Percentiles rank a stretch among this genome's conserved stretches.
phyloP scores from a whole-genome alignment of 1,140 invertebrate species.

The Akabosia matsudoensis region DNA sequence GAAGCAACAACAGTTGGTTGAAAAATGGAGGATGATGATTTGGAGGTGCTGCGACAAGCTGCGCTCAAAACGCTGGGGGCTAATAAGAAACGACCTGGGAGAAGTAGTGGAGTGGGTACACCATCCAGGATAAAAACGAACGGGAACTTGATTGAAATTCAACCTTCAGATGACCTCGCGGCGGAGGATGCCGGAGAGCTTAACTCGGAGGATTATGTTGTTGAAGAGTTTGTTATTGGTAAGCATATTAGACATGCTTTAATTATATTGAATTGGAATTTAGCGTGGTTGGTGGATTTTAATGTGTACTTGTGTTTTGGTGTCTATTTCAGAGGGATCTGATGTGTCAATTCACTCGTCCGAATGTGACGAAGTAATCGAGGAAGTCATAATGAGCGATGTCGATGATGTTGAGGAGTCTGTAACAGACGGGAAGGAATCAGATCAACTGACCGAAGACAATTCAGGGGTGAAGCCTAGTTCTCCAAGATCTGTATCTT shows the following conservation, averaged over 20 bases:
- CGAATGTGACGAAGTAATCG: slow-evolving; percentile 13
- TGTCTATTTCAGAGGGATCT: background rate
- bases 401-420: background rate
- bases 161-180: background rate
- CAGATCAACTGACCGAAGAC: background rate
- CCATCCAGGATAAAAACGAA: slow-evolving; percentile 1
- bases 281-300: background rate
- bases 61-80: slow-evolving; percentile 10
- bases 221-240: slow-evolving; percentile 19
- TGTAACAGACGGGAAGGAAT: background rate
- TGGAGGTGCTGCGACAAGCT: slow-evolving; percentile 26
- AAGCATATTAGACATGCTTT: background rate
- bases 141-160: slow-evolving; percentile 8
- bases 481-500: background rate
- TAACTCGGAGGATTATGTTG: background rate
- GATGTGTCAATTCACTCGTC: slow-evolving; percentile 5
- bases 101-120: background rate
- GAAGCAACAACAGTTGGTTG: too few species aligned
- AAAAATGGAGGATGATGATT: slow-evolving; percentile 26
- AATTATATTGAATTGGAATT: background rate
- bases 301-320: too few species aligned
- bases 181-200: background rate
- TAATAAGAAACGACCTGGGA: background rate
- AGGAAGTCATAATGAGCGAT: slow-evolving; percentile 10
- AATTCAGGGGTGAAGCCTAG: background rate